A percentile compares a stretch with the other conserved stretches of the same genome.
Conservation (phyloP, 1,140 invertebrate genomes). For the Tetranychus urticae region DNA sequence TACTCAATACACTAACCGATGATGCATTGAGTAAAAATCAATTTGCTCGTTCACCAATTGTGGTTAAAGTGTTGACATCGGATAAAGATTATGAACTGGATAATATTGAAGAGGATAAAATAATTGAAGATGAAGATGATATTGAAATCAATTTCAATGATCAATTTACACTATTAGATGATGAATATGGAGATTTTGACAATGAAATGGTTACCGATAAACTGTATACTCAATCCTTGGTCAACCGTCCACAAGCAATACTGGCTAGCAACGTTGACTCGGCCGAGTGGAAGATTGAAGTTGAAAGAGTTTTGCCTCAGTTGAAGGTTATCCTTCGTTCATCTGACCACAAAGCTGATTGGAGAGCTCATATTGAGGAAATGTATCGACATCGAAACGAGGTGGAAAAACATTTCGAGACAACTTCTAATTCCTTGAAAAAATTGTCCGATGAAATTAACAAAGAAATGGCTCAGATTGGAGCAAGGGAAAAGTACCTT, state of each 20-base stretch:
- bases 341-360: constrained; percentile 29
- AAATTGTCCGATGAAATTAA: constrained; percentile 48
- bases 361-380: constrained; percentile 62
- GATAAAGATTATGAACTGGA: constrained; percentile 3
- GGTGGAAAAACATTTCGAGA: constrained; percentile 34
- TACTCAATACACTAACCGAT: constrained; percentile 54
- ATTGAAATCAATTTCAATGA: constrained; percentile 8
- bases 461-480: constrained; percentile 55
- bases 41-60: constrained; percentile 37
- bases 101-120: neutral
- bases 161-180: constrained; percentile 7
- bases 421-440: constrained; percentile 38
- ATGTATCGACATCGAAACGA: constrained; percentile 50
- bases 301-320: constrained; percentile 66
- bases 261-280: constrained; percentile 18
- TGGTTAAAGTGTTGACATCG: constrained; percentile 13
- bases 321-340: constrained; percentile 55
- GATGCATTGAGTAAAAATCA: constrained; percentile 36
- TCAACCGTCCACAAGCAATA: neutral
- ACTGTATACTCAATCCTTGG: constrained; percentile 19
- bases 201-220: constrained; percentile 7
- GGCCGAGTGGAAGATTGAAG: constrained; percentile 56
- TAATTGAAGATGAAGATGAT: neutral
- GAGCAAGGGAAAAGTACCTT: constrained; percentile 57
- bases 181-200: neutral